A percentile compares a stretch with the other conserved stretches of the same genome.
Conservation (phyloP, 2,888 invertebrate species). For the Drosophila nr. medialis region DNA sequence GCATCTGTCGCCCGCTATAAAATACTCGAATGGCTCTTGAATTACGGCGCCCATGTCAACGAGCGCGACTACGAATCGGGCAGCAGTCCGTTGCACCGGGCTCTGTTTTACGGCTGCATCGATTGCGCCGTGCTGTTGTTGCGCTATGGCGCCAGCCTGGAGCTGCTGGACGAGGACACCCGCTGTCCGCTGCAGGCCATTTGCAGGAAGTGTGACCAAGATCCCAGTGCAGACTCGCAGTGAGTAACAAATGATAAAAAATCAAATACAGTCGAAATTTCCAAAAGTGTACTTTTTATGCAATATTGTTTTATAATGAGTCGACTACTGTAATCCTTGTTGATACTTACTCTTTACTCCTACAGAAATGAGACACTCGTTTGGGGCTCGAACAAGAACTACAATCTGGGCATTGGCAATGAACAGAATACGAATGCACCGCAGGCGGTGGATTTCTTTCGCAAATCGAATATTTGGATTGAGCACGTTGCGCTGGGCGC, state of each 20-base stretch:
- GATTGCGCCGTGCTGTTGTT: constrained; percentile 89
- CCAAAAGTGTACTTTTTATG: not conserved
- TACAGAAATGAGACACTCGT: constrained; percentile 88
- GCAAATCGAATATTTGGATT: constrained; percentile 87
- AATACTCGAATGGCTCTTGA: constrained; percentile 90
- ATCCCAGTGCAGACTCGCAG: constrained; percentile 54
- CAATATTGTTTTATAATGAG: not conserved
- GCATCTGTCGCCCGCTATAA: constrained; percentile 90
- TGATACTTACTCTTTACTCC: not conserved
- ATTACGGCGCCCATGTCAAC: constrained; percentile 85
- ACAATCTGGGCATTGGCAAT: constrained; percentile 91
- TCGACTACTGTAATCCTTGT: not conserved
- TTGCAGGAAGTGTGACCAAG: constrained; percentile 84
- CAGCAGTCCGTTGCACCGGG: constrained; percentile 91
- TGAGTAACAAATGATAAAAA: constrained; percentile 31
- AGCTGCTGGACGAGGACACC: constrained; percentile 81
- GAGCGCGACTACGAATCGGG: constrained; percentile 85
- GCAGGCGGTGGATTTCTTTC: constrained; percentile 89
- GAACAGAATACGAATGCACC: constrained; percentile 88
- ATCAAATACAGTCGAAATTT: not conserved
- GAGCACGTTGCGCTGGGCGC: constrained; percentile 86
- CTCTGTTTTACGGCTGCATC: constrained; percentile 93
- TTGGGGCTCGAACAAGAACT: constrained; percentile 95
- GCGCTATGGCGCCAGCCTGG: constrained; percentile 86
- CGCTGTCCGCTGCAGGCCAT: constrained; percentile 81